phyloP scores from a whole-genome alignment of 2,888 invertebrate species.

The Trisateles emortualis region DNA sequence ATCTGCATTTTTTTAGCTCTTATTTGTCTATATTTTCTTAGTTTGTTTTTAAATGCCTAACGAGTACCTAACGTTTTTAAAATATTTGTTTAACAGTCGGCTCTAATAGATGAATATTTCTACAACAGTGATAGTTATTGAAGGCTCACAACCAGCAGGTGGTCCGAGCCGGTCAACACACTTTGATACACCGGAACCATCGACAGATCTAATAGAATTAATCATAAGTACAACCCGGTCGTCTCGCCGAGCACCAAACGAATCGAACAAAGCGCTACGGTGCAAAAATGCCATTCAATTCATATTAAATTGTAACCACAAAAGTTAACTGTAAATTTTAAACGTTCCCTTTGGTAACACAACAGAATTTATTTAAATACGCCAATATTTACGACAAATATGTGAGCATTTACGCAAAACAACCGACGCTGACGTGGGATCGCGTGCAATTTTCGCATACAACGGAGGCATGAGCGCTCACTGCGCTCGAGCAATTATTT shows the following conservation, averaged over 20 bases:
- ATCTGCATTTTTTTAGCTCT: no score
- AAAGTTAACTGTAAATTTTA: conserved; percentile 60
- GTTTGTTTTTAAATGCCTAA: no score
- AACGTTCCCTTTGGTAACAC: conserved; percentile 51
- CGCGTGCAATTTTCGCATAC: conserved; percentile 83
- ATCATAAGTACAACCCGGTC: conserved; percentile 75
- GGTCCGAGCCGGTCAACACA: conserved; percentile 78
- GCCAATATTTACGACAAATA: conserved; percentile 79
- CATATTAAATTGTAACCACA: conserved; percentile 48
- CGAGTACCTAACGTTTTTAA: not conserved
- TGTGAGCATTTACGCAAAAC: conserved; percentile 84
- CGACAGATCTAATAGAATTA: conserved; percentile 79
- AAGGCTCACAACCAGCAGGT: conserved; percentile 73
- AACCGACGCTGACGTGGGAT: conserved; percentile 65
- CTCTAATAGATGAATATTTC: conserved; percentile 57
- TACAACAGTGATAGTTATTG: conserved; percentile 55
- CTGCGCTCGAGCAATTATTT: conserved; percentile 82
- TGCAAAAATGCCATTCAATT: conserved; percentile 39
- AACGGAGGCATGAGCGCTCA: conserved; percentile 76
- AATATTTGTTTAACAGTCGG: conserved; percentile 25
- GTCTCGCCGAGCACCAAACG: conserved; percentile 13
- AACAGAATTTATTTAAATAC: conserved; percentile 65
- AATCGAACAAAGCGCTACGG: conserved; percentile 35
- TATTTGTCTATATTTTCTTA: no score
- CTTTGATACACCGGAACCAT: conserved; percentile 81